Evolutionary conservation across 2,113 vertebrate genomes (phyloP), one percentile per base, ranked within the genome.

Genomic region (Cinclus mexicanus): DNA sequence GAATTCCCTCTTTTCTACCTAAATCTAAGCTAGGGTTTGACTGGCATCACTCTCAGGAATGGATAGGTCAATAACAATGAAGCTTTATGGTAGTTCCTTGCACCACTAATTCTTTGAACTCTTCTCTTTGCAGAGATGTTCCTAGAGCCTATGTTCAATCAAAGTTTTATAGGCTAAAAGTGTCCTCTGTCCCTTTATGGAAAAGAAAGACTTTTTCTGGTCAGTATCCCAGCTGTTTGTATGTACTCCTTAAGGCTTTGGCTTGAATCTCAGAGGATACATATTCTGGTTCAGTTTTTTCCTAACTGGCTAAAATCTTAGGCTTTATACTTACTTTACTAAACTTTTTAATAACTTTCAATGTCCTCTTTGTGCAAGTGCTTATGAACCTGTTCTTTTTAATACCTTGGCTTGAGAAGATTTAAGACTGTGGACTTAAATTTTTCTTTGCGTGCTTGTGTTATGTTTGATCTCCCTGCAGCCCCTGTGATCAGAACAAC

Each of bases 121-220:
- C 79, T 95, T 75, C 72, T 94, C 49, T 91, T 94, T 96, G 55
- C 96, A 98, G 98, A 57, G 94, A 96, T 77, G 91, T 98, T 24
- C 96, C 97, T 63, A 91, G 41, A 11, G 2, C 63, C 24, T 95
- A 96, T 5, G 70, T 97, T 37, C 98, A 97, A 69, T 35, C 16
- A 28, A 97, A 85, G 49, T 97, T 98, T 95, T 96, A 97, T 33
- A 97, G 57, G 35, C 83, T 98, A 20, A 98, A 98, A 95, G 80
- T 95, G 15, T 80, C 90, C 44, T 87, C 8, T 49, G 97, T 98
- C 28, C 97, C 98, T n/a, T 63, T 87, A 14, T 98, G 98, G 97
- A 96, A 96, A 78, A 96, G 37, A 16, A 97, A 91, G 92, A 97
- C 97, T 35, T 98, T 98, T 75, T 82, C 97, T 92, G 98, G 98